Conservation (phyloP, 2,797 vertebrate species). For the Coregonus suidteri region DNA sequence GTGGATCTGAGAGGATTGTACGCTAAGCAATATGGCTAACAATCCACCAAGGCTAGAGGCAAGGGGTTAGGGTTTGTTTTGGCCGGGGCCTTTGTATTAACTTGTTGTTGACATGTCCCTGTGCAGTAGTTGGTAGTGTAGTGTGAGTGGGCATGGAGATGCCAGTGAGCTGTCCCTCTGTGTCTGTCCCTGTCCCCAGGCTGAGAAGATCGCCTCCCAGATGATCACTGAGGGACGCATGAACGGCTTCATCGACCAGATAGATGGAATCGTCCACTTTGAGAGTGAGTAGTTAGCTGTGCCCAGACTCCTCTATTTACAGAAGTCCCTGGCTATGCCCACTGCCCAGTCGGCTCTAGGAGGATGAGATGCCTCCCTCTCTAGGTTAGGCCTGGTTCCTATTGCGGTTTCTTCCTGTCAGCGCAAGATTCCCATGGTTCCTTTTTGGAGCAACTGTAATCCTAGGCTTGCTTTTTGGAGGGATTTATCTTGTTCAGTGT, state of each 20-base stretch:
- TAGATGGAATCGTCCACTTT: conserved; percentile 98
- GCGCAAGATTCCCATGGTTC: background rate
- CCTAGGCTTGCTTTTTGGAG: background rate
- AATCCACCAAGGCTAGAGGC: background rate
- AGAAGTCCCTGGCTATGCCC: background rate
- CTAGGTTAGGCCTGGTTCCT: background rate
- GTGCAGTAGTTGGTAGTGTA: too few species aligned
- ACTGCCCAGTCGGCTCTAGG: background rate
- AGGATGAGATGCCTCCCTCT: background rate
- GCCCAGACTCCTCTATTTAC: background rate
- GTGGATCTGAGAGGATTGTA: background rate
- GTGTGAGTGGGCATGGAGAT: conserved; percentile 1
- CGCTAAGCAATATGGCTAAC: background rate
- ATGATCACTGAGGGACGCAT: conserved; percentile 99
- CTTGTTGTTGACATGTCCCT: background rate
- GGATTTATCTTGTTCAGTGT: background rate
- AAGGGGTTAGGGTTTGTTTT: background rate
- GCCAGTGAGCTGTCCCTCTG: conserved; percentile 4
- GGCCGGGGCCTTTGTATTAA: background rate
- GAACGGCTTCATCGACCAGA: conserved; percentile 99
- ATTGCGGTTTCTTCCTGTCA: too few species aligned
- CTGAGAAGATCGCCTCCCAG: conserved; percentile 98
- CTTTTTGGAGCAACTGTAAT: background rate
- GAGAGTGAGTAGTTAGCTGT: conserved; percentile 86
- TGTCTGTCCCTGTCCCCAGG: conserved; percentile 70